Conservation (phyloP, 2,797 vertebrate species). For the Cossypha dichroa region DNA sequence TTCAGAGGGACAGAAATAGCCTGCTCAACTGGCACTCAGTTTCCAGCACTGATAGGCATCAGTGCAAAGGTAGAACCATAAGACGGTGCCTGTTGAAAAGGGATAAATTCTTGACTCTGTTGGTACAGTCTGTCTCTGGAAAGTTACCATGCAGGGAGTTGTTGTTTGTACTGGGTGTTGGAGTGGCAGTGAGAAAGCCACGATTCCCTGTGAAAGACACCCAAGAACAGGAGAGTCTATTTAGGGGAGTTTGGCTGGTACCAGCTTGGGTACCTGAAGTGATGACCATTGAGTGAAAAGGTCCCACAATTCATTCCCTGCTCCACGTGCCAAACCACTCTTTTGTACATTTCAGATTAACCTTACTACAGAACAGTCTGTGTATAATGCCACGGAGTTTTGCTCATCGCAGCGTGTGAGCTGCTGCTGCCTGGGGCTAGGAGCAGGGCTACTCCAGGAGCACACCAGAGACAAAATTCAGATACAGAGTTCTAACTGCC, state of each 20-base stretch:
- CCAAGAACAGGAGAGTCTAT: background rate
- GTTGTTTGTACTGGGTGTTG: background rate
- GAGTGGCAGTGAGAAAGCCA: background rate
- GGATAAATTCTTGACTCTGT: background rate
- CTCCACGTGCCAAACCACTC: accelerated
- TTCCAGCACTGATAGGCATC: background rate
- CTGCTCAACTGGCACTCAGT: background rate
- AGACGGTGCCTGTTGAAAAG: background rate
- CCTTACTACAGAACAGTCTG: background rate
- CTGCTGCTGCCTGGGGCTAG: background rate
- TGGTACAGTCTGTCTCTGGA: background rate
- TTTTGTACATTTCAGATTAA: background rate
- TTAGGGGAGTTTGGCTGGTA: background rate
- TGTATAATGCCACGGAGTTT: background rate
- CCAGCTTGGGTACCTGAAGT: background rate
- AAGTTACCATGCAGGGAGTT: background rate
- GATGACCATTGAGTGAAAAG: background rate
- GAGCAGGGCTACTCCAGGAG: background rate
- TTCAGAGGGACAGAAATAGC: background rate
- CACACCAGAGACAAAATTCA: background rate
- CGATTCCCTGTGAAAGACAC: background rate
- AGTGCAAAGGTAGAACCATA: background rate
- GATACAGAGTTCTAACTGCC: background rate
- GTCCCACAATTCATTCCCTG: background rate
- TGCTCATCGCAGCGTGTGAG: accelerated